phyloP scores from a whole-genome alignment of 2,888 invertebrate genomes.

The Germaria angustata region DNA sequence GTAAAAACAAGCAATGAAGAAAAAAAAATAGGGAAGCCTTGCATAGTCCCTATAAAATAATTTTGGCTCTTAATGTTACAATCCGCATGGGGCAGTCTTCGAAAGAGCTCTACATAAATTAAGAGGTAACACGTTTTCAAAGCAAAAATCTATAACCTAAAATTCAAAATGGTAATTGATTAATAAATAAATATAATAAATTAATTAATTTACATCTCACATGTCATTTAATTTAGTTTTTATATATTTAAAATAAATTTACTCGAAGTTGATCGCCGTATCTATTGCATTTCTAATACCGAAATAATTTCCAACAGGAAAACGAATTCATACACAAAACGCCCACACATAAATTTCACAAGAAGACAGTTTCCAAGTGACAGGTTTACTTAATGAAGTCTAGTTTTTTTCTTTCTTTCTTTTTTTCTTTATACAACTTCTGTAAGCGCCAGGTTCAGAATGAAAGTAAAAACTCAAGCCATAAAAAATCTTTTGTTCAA shows the following conservation, averaged over 20 bases:
- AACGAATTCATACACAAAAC: conserved; percentile 41
- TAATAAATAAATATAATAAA: no score
- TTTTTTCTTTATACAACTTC: not conserved
- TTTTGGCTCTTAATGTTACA: no score
- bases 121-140: no score
- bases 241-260: not conserved
- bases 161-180: no score
- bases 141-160: no score
- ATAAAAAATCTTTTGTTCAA: conserved; percentile 7
- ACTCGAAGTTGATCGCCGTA: not conserved
- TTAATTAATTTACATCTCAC: not conserved
- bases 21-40: no score
- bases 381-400: not conserved
- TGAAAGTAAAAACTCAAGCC: not conserved
- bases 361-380: conserved; percentile 9
- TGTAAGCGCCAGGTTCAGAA: conserved; percentile 34
- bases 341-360: conserved; percentile 43
- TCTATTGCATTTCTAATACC: conserved; percentile 9
- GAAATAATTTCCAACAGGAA: not conserved
- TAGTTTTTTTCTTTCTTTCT: not conserved
- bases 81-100: no score
- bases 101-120: no score
- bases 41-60: no score
- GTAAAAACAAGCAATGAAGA: no score
- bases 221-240: not conserved